Evolutionary conservation across 2,113 vertebrate genomes (phyloP).

Genomic region (Irena cyanogastra): DNA sequence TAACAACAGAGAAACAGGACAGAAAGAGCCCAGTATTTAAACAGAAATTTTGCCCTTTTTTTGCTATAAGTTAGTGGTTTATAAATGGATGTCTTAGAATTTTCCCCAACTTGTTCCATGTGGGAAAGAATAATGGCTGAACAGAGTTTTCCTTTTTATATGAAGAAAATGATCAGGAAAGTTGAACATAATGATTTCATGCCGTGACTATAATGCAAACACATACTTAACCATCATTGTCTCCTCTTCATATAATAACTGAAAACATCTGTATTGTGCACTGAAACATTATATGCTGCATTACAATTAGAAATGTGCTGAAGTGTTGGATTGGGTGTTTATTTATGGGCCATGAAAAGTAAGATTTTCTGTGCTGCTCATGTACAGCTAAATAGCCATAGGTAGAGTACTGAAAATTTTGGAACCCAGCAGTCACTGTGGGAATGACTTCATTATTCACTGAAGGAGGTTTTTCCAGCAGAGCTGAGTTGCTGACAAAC

Average conservation of each 20-base stretch:
- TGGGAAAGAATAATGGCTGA: slow-evolving; percentile 16
- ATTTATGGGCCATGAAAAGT: slow-evolving; percentile 68
- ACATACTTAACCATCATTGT: slow-evolving; percentile 68
- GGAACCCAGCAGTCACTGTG: slow-evolving; percentile 55
- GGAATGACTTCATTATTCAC: slow-evolving; percentile 59
- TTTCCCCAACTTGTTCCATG: slow-evolving; percentile 1
- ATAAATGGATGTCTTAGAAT: neutral
- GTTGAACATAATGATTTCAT: slow-evolving; percentile 67
- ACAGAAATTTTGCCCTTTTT: neutral
- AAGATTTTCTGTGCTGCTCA: slow-evolving; percentile 42
- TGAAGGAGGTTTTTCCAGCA: slow-evolving; percentile 43
- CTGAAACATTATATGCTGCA: slow-evolving; percentile 51
- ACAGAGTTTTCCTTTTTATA: slow-evolving; percentile 25
- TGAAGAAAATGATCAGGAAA: slow-evolving; percentile 57
- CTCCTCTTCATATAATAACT: slow-evolving; percentile 67
- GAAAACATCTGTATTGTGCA: slow-evolving; percentile 71
- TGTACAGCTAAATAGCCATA: slow-evolving; percentile 61
- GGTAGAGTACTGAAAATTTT: slow-evolving; percentile 60
- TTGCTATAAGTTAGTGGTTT: neutral
- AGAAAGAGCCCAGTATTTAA: neutral
- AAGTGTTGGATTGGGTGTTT: slow-evolving; percentile 61
- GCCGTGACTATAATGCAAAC: slow-evolving; percentile 62
- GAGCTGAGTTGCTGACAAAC: slow-evolving; percentile 55
- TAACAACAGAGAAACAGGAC: neutral
- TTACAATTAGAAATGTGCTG: slow-evolving; percentile 73